Percentiles rank a stretch among this genome's conserved stretches.
These are phyloP conservation scores for Crocidura indochinensis DNA, from an alignment of 2,797 vertebrate genomes.

Conservation along the genomic window DNA sequence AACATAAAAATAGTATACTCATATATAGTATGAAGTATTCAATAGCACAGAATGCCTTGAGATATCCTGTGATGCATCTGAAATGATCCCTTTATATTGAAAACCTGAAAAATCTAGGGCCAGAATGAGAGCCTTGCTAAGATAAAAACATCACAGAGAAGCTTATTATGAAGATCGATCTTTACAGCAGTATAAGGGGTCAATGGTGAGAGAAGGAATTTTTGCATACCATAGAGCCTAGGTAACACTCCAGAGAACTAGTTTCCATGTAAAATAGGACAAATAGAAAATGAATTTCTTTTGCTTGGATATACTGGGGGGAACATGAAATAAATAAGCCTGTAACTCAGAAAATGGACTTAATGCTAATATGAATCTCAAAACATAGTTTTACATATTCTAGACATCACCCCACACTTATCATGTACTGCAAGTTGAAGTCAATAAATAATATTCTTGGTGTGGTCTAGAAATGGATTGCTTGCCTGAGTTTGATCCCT, in stretches of 20 bases:
- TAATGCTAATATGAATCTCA: conserved; percentile 2
- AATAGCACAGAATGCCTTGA: background rate
- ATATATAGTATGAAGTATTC: background rate
- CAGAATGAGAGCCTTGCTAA: background rate
- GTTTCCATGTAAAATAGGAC: background rate
- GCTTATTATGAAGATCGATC: no score
- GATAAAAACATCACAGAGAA: no score
- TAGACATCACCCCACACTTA: background rate
- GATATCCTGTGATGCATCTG: background rate
- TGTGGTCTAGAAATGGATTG: background rate
- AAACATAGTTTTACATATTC: background rate
- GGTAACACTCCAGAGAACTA: background rate
- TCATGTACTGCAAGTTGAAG: background rate
- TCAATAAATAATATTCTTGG: conserved; percentile 43
- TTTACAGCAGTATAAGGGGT: background rate
- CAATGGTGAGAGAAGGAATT: background rate
- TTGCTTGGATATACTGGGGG: background rate
- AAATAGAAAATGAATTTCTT: conserved; percentile 26
- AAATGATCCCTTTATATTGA: background rate
- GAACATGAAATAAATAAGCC: background rate
- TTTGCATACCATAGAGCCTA: no score
- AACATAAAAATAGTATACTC: background rate
- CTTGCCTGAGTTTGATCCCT: no score
- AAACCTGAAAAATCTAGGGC: background rate
- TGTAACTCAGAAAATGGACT: conserved; percentile 34